phyloP scores from a whole-genome alignment of 2,113 vertebrate genomes.

The Melanerpes formicivorus region DNA sequence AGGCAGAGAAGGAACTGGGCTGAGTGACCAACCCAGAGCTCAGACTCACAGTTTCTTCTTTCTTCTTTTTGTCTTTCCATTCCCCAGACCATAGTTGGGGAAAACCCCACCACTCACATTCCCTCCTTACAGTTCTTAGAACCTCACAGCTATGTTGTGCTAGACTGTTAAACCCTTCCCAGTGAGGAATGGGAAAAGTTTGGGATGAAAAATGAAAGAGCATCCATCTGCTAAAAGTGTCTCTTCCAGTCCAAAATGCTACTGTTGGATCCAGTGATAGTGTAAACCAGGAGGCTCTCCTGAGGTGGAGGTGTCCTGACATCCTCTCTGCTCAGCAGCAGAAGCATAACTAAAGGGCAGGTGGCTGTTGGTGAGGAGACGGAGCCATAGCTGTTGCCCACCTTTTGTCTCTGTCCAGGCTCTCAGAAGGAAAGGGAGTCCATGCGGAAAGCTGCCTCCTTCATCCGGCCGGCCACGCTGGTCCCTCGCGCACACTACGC shows the following conservation, averaged over 20 bases:
- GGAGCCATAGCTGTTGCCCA: neutral
- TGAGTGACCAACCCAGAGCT: neutral
- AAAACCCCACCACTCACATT: neutral
- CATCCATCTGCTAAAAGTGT: neutral
- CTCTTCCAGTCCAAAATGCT: neutral
- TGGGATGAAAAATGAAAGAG: neutral
- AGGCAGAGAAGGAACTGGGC: neutral
- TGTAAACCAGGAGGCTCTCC: neutral
- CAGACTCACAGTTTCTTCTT: neutral
- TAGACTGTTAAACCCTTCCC: neutral
- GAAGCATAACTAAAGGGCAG: neutral
- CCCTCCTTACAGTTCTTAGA: neutral
- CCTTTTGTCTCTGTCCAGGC: conserved; percentile 45
- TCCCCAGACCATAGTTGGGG: neutral
- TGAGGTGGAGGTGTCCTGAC: neutral
- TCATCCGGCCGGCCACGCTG: neutral
- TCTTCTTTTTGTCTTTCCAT: neutral
- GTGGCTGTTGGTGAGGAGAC: neutral
- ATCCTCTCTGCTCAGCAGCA: neutral
- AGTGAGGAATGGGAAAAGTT: neutral
- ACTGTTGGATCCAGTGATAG: neutral
- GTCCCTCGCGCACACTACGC: neutral
- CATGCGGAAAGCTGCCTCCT: conserved; percentile 50
- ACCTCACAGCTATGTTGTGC: neutral
- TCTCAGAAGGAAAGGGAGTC: conserved; percentile 61